Conservation (phyloP, 2,888 invertebrate species). For the Scaptomyza caliginosa region DNA sequence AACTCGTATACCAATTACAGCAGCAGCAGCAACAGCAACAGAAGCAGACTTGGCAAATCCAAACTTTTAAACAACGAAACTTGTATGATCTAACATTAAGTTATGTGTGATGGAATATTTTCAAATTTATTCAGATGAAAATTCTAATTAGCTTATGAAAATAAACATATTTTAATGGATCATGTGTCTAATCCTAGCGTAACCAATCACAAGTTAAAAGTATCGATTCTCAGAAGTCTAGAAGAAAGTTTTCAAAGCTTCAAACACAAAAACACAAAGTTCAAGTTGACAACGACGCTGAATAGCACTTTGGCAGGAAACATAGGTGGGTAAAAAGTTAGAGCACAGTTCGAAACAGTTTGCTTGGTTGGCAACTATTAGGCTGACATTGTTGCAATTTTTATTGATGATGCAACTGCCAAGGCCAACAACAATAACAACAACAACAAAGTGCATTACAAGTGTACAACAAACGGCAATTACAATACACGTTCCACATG, state of each 20-base stretch:
- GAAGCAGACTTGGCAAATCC: conserved; percentile 7
- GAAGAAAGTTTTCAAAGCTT: conserved; percentile 29
- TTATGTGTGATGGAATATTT: no score
- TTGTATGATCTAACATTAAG: conserved; percentile 43
- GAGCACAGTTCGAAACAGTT: not conserved
- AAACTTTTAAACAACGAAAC: conserved; percentile 37
- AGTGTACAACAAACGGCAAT: conserved; percentile 38
- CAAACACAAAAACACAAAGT: conserved; percentile 53
- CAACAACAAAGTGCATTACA: conserved; percentile 4
- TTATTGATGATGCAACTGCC: conserved; percentile 57
- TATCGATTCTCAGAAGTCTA: not conserved
- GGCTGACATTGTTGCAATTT: conserved; percentile 58
- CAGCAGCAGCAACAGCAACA: conserved; percentile 37
- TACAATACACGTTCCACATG: conserved; percentile 27
- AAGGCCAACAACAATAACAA: conserved; percentile 35
- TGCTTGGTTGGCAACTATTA: conserved; percentile 35
- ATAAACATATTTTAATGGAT: no score
- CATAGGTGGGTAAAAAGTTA: conserved; percentile 37
- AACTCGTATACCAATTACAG: conserved; percentile 58
- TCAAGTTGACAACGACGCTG: conserved; percentile 67
- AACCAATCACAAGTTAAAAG: conserved; percentile 22
- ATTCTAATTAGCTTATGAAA: no score
- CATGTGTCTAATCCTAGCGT: no score
- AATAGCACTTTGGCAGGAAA: conserved; percentile 67
- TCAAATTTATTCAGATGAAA: no score